These are phyloP conservation scores for Nasua narica DNA, from an alignment of 2,797 vertebrate genomes.

Conservation along the genomic window DNA sequence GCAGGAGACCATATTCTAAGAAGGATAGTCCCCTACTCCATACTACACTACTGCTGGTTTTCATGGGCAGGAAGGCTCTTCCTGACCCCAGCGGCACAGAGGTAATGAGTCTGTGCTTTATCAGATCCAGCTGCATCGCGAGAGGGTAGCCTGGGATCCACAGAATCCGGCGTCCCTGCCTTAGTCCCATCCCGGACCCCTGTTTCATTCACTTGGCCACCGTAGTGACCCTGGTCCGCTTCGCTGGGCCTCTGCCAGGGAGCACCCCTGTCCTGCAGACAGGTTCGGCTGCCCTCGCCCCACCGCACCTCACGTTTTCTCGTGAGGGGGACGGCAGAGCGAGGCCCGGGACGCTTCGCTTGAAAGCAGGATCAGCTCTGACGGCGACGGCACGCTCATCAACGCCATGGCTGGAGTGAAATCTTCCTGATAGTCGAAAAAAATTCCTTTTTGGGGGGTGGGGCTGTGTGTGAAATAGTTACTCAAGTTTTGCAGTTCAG, in stretches of 20 bases:
- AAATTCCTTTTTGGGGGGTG: too few species aligned
- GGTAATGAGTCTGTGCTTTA: constrained; percentile 38
- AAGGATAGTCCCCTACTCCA: neutral
- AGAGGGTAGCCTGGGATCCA: neutral
- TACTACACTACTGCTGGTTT: neutral
- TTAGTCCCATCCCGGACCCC: neutral
- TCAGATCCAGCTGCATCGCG: neutral
- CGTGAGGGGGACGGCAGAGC: neutral
- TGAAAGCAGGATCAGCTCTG: neutral
- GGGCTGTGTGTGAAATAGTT: constrained; percentile 61
- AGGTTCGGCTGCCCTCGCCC: neutral
- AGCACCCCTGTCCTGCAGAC: neutral
- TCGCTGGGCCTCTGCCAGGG: neutral
- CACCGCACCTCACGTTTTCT: neutral
- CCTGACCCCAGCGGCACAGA: constrained; percentile 26
- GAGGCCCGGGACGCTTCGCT: neutral
- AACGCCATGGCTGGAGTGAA: constrained; percentile 32
- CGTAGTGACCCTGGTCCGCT: neutral
- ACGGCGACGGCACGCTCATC: neutral
- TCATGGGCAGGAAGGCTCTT: neutral
- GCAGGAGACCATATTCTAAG: constrained; percentile 10
- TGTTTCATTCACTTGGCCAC: neutral
- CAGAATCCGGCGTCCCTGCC: neutral
- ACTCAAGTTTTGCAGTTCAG: constrained; percentile 78
- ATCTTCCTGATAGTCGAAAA: constrained; percentile 33